Percentiles rank a stretch among this genome's conserved stretches.
phyloP scores from a whole-genome alignment of 2,797 vertebrate species.

The Gallinago solitaria region DNA sequence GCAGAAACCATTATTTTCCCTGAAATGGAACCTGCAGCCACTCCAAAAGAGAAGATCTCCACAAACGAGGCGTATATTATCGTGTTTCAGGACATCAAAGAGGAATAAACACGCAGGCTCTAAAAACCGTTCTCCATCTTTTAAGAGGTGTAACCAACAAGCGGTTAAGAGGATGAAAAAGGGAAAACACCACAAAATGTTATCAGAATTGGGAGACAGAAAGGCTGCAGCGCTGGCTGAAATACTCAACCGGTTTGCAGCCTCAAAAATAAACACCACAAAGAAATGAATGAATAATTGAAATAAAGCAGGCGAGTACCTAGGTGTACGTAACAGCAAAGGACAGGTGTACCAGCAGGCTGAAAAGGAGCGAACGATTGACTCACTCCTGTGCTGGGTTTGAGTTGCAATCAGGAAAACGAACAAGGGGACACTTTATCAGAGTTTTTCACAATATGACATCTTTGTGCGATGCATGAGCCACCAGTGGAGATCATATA shows the following conservation, averaged over 20 bases:
- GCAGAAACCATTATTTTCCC: background rate
- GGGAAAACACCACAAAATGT: background rate
- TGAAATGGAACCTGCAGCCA: background rate
- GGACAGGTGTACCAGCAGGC: background rate
- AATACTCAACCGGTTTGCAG: background rate
- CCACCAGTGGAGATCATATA: background rate
- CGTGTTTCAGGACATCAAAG: background rate
- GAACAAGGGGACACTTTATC: slow-evolving; percentile 46
- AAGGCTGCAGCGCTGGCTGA: background rate
- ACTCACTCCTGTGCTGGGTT: background rate
- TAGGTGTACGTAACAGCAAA: background rate
- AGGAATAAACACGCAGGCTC: background rate
- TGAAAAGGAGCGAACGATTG: background rate
- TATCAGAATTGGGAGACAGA: background rate
- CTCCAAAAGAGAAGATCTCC: background rate
- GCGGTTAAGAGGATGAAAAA: background rate
- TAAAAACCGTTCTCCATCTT: slow-evolving; percentile 13
- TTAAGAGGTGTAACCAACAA: slow-evolving; percentile 23
- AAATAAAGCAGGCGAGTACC: background rate
- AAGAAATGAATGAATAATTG: slow-evolving; percentile 1
- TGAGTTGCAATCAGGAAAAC: background rate
- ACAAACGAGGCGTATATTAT: background rate
- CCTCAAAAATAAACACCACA: background rate
- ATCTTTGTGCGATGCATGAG: background rate
- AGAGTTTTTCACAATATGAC: background rate